Base-by-base conservation (phyloP, 2,888 invertebrate species). In the Fragum sueziense region DNA sequence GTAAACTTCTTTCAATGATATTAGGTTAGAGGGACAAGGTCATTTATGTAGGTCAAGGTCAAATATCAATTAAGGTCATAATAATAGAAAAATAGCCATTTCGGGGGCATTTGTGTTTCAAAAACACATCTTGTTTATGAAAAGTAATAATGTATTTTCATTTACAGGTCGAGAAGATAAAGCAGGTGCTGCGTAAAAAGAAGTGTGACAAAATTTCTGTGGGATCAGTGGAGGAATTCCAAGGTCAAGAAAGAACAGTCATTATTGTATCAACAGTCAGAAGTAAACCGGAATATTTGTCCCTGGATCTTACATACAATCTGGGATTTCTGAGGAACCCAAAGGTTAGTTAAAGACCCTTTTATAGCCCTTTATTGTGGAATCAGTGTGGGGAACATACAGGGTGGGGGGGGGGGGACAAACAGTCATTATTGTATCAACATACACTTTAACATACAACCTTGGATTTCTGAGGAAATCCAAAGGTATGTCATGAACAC, bases 341-440 rank as follows among this genome's bases (percentile, higher is more conserved):
- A 17, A 92, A 91, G 90, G 90, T 91, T 67, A 9, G 52, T 11
- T 52, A 29, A n/a, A 4, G 17, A n/a, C n/a, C n/a, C n/a, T n/a
- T n/a, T n/a, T n/a, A n/a, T n/a, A n/a, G n/a, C n/a, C n/a, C n/a
- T n/a, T n/a, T n/a, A n/a, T n/a, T n/a, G n/a, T n/a, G n/a, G n/a
- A 7, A 85, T 92, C 52, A 87, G 87, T 47, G 89, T 91, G 2
- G 91, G 91, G 29, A 89, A 90, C 2, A 91, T 91, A 41, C 91
- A 92, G 76, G 91, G 91, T 92, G 76, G 91, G 91, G 77, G 91
- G 92, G 22, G 89, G 90, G 74, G 92, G 92, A 77, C 76, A 88
- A n/a, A 82, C 82, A 47, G 88, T 91, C 59, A 90, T 92, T 76
- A 89, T 92, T 33, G 89, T 92, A 9, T 91, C 91, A 52, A 91